A percentile compares a stretch with the other conserved stretches of the same genome.
These are phyloP conservation scores for Anoncus sp. DNA, from an alignment of 2,888 invertebrate genomes.

Conservation along the genomic window DNA sequence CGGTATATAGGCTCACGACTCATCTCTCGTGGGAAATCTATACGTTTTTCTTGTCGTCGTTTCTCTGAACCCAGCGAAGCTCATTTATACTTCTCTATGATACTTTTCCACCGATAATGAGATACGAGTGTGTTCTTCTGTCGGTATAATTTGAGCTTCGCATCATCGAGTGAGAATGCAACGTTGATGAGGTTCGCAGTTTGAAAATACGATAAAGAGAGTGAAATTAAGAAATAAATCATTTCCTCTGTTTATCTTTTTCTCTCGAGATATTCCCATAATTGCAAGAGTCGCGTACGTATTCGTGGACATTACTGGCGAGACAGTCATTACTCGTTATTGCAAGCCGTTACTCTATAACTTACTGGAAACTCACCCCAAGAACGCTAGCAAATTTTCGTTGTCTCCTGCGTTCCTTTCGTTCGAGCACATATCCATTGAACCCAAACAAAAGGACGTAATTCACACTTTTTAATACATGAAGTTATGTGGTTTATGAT, in stretches of 20 bases:
- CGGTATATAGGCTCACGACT: conserved; percentile 68
- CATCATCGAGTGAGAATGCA: conserved; percentile 26
- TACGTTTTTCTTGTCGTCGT: conserved; percentile 73
- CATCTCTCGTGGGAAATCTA: conserved; percentile 79
- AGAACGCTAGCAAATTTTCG: conserved; percentile 26
- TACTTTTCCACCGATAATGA: conserved; percentile 27
- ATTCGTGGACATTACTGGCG: conserved; percentile 33
- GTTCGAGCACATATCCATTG: not conserved
- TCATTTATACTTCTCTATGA: conserved; percentile 35
- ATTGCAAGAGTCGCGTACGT: conserved; percentile 33
- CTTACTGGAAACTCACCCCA: conserved; percentile 47
- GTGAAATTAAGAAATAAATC: conserved; percentile 3
- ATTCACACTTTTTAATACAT: not conserved
- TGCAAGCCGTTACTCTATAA: conserved; percentile 33
- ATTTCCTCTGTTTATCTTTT: not conserved
- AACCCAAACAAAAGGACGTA: not conserved
- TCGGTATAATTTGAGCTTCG: conserved; percentile 24
- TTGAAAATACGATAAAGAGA: conserved; percentile 28
- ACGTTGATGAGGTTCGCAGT: not conserved
- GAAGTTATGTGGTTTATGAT: conserved; percentile 1
- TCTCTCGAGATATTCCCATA: conserved; percentile 35
- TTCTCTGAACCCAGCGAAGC: conserved; percentile 24
- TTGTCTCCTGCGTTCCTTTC: conserved; percentile 16
- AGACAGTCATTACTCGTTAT: conserved; percentile 49
- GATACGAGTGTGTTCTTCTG: conserved; percentile 2